Conservation (phyloP, 2,888 invertebrate species). For the Eupithecia inturbata region DNA sequence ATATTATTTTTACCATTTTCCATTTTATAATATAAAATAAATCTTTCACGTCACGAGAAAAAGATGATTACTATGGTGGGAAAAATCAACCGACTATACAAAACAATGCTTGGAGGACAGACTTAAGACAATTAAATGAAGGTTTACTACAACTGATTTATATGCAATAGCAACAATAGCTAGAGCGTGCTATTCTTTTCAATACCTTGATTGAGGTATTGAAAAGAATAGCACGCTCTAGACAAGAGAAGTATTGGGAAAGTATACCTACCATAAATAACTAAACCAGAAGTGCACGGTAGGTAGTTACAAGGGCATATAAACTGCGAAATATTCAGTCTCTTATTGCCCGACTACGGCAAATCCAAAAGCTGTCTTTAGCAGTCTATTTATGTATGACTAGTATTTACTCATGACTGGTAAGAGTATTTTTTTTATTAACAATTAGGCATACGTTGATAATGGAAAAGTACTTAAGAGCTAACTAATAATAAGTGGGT, state of each 20-base stretch:
- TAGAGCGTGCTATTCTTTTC: too few species aligned
- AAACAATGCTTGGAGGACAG: neutral
- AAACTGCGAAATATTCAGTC: neutral
- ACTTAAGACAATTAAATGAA: conserved; percentile 6
- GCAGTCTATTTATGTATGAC: neutral
- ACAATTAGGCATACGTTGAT: too few species aligned
- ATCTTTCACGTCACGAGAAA: neutral
- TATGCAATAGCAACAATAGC: neutral
- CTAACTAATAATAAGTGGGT: too few species aligned
- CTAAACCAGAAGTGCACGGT: neutral
- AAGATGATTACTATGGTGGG: neutral
- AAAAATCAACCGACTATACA: neutral
- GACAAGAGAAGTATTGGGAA: neutral
- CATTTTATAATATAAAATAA: neutral
- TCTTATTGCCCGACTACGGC: neutral
- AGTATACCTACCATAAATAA: neutral
- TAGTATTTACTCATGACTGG: neutral
- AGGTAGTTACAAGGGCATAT: neutral
- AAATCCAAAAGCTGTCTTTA: neutral
- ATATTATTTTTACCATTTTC: neutral
- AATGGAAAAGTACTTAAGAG: too few species aligned
- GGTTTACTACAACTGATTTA: conserved; percentile 11
- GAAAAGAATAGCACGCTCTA: neutral
- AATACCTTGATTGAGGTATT: neutral
- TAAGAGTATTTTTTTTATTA: too few species aligned